Evolutionary conservation across 1,140 invertebrate genomes (phyloP), one percentile per base, ranked within the genome.

Genomic region (Linepithema humile): DNA sequence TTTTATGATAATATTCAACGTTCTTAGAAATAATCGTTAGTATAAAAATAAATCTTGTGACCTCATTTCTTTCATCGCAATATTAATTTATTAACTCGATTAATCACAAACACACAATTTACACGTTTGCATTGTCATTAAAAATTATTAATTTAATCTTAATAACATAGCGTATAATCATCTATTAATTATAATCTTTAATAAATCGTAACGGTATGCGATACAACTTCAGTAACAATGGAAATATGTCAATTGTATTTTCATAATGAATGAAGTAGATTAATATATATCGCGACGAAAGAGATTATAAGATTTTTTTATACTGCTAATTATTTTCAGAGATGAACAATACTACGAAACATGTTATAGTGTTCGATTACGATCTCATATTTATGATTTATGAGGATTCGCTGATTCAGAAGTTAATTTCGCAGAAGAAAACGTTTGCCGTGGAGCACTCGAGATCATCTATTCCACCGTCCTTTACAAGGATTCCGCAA

Each of bases 351-450:
- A n/a, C n/a, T n/a, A n/a, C n/a, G n/a, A n/a, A n/a, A n/a, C n/a
- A n/a, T 6, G 7, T 64, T 75, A 20, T 17, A 26, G 55, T 15
- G 3, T 50, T 20, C 29, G 57, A 75, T 64, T 75, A 35, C 40
- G n/a, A 75, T 75, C 73, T 75, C 38, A 20, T 59, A 0, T n/a
- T 75, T 29, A 12, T 48, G 4, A 75, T 64, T 64, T 57, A 73
- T 26, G 20, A 23, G n/a, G 12, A 23, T 53, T 43, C 10, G 55
- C 53, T 57, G 35, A 59, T 43, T 48, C 40, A 75, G 40, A 70
- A 26, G 20, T 9, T 15, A 70, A 85, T 85, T 64, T 85, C 43
- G 45, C 83, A 85, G 48, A 85, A 70, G 15, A 85, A 85, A 15
- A 43, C 26, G 1, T 26, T 0, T 17, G 9, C 9, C 1, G 2